Evolutionary conservation across 1,140 invertebrate species (phyloP), one percentile per base, ranked within the genome.

Genomic region (Bombus vancouverensis): DNA sequence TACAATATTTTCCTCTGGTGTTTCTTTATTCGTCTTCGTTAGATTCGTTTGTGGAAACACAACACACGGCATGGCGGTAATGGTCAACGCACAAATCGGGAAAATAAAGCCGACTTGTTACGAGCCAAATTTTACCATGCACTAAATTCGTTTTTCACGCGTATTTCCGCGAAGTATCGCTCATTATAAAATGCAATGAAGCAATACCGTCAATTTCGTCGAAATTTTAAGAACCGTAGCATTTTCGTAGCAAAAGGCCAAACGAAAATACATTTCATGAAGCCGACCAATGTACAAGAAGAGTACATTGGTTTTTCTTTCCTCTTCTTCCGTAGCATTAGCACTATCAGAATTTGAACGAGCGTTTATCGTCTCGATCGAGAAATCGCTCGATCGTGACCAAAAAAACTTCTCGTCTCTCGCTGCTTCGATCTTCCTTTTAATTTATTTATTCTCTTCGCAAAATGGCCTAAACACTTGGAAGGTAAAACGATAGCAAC

Each of bases 351-450:
- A 59, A 62, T 34, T 77, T 8, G 59, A n/a, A 59, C 15, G 32
- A 59, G 32, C 37, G 59, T 39, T 62, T 15, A 15, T 10, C 59
- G 70, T 79, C 88, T 66, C 93, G 89, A 87, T 91, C 92, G 92
- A 94, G 93, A 95, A 94, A 95, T 94, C 89, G 93, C 93, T 93
- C 92, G 92, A 94, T 76, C 92, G 93, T 78, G 91, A 90, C 86
- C 83, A 62, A 13, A 28, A 15, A 68, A 37, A 34, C 74, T 73
- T 71, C 80, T 74, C 42, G 18, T 72, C 18, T 70, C 44, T 42
- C 37, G 75, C 82, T 88, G 25, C 2, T 42, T 72, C 18, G 1
- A 66, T 88, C 85, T 86, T 85, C 80, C 57, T 71, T 37, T 28
- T 34, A 42, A 5, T 57, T 72, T 66, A 8, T 8, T 18, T 34